Evolutionary conservation across 2,797 vertebrate genomes (phyloP).

Genomic region (Chrosomus eos): DNA sequence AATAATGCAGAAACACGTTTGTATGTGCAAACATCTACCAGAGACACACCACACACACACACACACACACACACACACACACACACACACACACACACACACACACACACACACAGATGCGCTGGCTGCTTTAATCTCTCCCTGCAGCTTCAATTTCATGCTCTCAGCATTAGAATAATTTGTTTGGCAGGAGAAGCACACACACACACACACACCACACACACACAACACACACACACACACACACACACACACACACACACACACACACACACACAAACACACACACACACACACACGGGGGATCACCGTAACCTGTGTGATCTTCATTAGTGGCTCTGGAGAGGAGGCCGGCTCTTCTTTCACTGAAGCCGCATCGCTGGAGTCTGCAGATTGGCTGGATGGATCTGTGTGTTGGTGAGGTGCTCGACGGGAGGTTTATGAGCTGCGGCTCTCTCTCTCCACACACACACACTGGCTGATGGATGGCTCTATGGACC

Average conservation of each 20-base stretch:
- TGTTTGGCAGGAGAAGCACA: constrained; percentile 60
- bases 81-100: no score
- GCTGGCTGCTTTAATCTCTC: constrained; percentile 35
- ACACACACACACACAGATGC: neutral
- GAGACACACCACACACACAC: neutral
- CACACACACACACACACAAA: constrained; percentile 50
- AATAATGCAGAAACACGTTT: constrained; percentile 26
- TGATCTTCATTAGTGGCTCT: constrained; percentile 62
- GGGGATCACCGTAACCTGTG: constrained; percentile 57
- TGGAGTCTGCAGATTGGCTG: constrained; percentile 60
- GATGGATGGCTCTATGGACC: constrained; percentile 46
- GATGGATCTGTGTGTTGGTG: constrained; percentile 43
- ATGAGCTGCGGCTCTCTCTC: no score
- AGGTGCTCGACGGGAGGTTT: constrained; percentile 49
- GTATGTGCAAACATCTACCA: constrained; percentile 2
- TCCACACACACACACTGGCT: constrained; percentile 9
- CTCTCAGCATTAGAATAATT: constrained; percentile 65
- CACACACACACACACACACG: constrained; percentile 48
- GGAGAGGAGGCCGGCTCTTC: constrained; percentile 49
- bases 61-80: no score
- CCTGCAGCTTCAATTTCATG: constrained; percentile 63
- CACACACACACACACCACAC: constrained; percentile 51
- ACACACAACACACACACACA: constrained; percentile 48
- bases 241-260: constrained; percentile 49
- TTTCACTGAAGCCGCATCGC: constrained; percentile 45